Percentiles rank a stretch among this genome's conserved stretches.
phyloP scores from a whole-genome alignment of 1,140 invertebrate genomes.

The Periplaneta americana region DNA sequence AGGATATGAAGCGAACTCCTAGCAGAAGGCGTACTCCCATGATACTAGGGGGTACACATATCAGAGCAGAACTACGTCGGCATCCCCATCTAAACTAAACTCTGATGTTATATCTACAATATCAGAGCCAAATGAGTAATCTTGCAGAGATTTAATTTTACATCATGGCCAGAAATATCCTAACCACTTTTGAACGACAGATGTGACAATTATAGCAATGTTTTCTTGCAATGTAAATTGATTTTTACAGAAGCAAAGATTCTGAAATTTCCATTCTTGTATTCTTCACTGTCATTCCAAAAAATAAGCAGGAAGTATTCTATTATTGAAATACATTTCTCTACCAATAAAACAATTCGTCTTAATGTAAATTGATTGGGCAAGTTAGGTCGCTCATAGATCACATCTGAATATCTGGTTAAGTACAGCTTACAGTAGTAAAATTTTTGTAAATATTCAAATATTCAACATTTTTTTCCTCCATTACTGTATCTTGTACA shows the following conservation, averaged over 20 bases:
- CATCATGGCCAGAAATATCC: not conserved
- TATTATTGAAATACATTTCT: too few relatives aligned
- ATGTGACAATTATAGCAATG: not conserved
- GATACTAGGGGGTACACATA: not conserved
- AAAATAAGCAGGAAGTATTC: too few relatives aligned
- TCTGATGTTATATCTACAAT: not conserved
- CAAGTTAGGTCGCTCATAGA: too few relatives aligned
- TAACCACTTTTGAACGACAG: not conserved
- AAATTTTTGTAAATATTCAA: too few relatives aligned
- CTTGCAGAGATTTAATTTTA: not conserved
- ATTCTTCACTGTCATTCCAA: not conserved
- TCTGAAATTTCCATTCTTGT: not conserved
- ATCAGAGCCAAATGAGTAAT: not conserved
- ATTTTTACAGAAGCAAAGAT: not conserved
- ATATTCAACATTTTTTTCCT: too few relatives aligned
- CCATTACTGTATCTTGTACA: too few relatives aligned
- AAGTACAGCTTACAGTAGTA: too few relatives aligned
- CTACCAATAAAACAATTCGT: too few relatives aligned
- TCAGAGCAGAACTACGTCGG: not conserved
- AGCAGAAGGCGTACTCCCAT: slow-evolving; percentile 4
- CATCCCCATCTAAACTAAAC: not conserved
- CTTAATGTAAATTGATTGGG: too few relatives aligned
- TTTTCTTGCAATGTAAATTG: not conserved
- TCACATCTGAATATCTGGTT: too few relatives aligned
- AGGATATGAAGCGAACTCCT: slow-evolving; percentile 12